phyloP scores from a whole-genome alignment of 1,140 invertebrate species.

The Ctenoplectra terminalis region DNA sequence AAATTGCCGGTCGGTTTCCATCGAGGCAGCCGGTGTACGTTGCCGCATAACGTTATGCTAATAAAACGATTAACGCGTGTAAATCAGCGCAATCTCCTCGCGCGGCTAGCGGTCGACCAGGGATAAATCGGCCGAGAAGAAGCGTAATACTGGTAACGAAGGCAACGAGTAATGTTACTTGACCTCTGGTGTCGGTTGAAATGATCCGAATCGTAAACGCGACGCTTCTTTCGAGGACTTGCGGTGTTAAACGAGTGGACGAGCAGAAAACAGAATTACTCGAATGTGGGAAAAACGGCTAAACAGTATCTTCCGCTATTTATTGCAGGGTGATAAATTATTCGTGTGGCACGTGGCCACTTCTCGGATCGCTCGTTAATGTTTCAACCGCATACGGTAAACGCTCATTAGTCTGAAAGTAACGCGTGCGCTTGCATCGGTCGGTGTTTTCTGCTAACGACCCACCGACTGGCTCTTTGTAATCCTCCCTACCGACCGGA shows the following conservation, averaged over 20 bases:
- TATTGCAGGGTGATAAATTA: conserved; percentile 51
- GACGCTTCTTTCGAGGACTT: not conserved
- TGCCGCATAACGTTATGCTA: conserved; percentile 6
- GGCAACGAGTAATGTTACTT: conserved; percentile 31
- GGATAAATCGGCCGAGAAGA: conserved; percentile 5
- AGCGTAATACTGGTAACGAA: not conserved
- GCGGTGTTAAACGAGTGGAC: not conserved
- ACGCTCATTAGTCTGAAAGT: conserved; percentile 38
- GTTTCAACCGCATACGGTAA: conserved; percentile 42
- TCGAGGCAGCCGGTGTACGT: not conserved
- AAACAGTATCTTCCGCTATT: conserved; percentile 25
- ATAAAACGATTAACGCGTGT: conserved; percentile 18
- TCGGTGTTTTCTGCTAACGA: conserved; percentile 35
- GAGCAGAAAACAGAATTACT: not conserved
- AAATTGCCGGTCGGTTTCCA: not conserved
- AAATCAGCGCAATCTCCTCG: not conserved
- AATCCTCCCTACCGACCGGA: not conserved
- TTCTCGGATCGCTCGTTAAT: conserved; percentile 48
- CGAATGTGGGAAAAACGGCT: not conserved
- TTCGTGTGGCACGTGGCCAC: conserved; percentile 43
- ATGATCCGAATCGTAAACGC: conserved; percentile 24
- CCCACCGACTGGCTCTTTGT: conserved; percentile 3
- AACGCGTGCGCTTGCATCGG: conserved; percentile 23
- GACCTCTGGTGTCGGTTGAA: not conserved
- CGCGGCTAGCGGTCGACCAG: not conserved